phyloP scores from a whole-genome alignment of 2,797 vertebrate genomes.

The Paratrypauchen microcephalus region DNA sequence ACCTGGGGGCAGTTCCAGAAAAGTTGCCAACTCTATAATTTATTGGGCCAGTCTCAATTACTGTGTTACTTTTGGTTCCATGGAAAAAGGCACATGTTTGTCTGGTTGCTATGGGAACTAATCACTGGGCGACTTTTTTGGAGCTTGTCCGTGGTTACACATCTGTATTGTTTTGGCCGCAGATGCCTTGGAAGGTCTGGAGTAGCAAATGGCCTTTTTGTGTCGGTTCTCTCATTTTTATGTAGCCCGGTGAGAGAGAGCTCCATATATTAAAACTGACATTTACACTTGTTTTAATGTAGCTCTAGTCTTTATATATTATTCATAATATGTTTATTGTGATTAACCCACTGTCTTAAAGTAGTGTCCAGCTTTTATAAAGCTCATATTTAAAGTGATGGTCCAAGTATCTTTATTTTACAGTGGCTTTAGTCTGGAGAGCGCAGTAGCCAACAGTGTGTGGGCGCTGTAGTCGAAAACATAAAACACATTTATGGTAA shows the following conservation, averaged over 20 bases:
- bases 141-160: not conserved
- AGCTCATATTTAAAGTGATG: constrained; percentile 61
- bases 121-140: not conserved
- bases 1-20: not conserved
- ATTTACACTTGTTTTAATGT: constrained; percentile 46
- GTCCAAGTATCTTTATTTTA: constrained; percentile 6
- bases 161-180: not conserved
- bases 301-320: constrained; percentile 30
- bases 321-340: constrained; percentile 48
- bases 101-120: not conserved
- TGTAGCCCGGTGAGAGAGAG: constrained; percentile 7
- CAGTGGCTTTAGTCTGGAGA: not conserved
- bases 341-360: constrained; percentile 50
- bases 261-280: constrained; percentile 41
- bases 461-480: constrained; percentile 11
- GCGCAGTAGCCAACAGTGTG: not conserved
- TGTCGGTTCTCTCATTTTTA: constrained; percentile 1
- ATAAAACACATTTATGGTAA: constrained; percentile 20
- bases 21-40: too few species aligned
- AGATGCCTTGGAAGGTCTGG: constrained; percentile 9
- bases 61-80: not conserved
- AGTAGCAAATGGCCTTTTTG: not conserved
- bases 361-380: constrained; percentile 77
- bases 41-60: too few species aligned
- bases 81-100: not conserved